These are phyloP conservation scores for Dinoponera quadriceps DNA, from an alignment of 1,140 invertebrate genomes.

Conservation along the genomic window DNA sequence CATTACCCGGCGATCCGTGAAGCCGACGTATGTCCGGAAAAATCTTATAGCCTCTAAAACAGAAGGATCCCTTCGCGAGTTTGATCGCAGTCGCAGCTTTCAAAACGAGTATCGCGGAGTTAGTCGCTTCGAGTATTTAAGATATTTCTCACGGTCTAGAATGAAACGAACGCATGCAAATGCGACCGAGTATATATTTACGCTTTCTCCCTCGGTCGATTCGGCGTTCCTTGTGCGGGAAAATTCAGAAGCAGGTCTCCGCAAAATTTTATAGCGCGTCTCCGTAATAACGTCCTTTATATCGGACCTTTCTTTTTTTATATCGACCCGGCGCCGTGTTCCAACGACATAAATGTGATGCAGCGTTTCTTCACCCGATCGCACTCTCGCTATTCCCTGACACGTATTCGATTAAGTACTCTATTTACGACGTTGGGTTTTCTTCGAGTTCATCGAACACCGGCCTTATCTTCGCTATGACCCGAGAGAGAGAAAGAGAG, in stretches of 20 bases:
- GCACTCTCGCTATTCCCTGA: conserved; percentile 27
- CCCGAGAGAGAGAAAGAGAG: conserved; percentile 7
- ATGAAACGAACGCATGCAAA: neutral
- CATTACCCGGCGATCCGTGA: too few relatives aligned
- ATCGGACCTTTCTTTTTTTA: conserved; percentile 21
- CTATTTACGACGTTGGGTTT: conserved; percentile 42
- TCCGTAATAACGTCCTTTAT: conserved; percentile 2
- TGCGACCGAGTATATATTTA: neutral
- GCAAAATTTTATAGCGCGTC: conserved; percentile 5
- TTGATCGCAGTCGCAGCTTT: too few relatives aligned
- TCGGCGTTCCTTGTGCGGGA: neutral
- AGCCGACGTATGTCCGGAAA: too few relatives aligned
- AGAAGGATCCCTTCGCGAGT: too few relatives aligned
- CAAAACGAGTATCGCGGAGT: too few relatives aligned
- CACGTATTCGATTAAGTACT: conserved; percentile 64
- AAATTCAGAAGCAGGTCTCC: neutral
- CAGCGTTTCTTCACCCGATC: conserved; percentile 43
- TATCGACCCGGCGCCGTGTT: neutral
- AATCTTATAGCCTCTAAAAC: too few relatives aligned
- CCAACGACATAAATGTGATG: conserved; percentile 24
- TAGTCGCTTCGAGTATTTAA: too few relatives aligned
- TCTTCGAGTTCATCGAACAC: conserved; percentile 11
- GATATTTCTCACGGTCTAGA: too few relatives aligned
- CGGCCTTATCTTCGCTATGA: neutral
- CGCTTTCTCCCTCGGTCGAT: neutral